These are phyloP conservation scores for Pogonocichla stellata DNA, from an alignment of 2,113 vertebrate genomes.

Conservation along the genomic window DNA sequence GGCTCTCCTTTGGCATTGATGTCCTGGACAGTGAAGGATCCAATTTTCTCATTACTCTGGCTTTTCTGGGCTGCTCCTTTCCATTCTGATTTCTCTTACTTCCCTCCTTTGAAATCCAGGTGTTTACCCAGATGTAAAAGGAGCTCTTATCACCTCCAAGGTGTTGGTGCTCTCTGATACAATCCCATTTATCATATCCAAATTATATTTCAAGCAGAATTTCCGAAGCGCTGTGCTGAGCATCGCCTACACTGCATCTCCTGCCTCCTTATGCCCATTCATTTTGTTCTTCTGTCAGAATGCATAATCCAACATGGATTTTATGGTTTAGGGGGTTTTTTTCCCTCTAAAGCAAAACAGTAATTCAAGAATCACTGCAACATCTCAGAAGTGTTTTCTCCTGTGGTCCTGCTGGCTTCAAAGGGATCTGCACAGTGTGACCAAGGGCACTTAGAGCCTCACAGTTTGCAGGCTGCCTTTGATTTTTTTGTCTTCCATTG, in stretches of 20 bases:
- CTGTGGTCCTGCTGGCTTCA: background rate
- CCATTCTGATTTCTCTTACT: background rate
- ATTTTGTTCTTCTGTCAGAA: background rate
- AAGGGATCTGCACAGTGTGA: background rate
- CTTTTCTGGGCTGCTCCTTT: background rate
- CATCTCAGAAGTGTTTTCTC: background rate
- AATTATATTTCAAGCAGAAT: background rate
- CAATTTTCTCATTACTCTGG: background rate
- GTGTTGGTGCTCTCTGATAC: background rate
- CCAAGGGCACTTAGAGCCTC: background rate
- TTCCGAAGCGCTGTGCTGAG: background rate
- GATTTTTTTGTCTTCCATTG: background rate
- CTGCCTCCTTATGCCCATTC: background rate
- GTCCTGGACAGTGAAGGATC: slow-evolving; percentile 7
- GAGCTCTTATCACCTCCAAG: background rate
- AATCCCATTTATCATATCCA: background rate
- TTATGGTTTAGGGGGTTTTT: background rate
- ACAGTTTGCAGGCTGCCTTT: background rate
- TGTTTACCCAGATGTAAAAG: background rate
- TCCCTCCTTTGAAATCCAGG: background rate
- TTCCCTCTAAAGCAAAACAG: background rate
- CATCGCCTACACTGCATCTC: background rate
- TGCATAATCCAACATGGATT: background rate
- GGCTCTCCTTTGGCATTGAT: background rate
- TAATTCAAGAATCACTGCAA: background rate